Evolutionary conservation across 30 jellyfish, hydroid and myxozoan species (phyloP).

Genomic region (Phacellophora camtschatica): DNA sequence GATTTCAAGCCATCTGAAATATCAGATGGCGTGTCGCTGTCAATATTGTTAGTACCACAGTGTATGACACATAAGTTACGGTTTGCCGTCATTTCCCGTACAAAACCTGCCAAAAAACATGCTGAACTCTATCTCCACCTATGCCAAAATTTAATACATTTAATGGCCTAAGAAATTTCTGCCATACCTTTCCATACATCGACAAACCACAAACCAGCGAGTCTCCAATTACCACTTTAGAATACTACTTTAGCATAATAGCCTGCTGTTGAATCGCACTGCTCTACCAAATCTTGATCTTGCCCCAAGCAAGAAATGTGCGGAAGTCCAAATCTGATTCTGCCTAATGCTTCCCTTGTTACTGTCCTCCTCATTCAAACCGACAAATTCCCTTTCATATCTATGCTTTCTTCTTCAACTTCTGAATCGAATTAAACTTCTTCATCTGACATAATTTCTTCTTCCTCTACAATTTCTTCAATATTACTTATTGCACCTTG

Average conservation of each 20-base stretch:
- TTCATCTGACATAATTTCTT: neutral
- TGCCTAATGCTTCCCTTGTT: neutral
- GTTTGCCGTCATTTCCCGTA: too few species aligned
- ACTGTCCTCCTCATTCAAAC: neutral
- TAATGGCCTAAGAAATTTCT: too few species aligned
- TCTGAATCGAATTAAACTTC: neutral
- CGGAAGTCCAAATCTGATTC: neutral
- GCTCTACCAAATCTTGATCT: neutral
- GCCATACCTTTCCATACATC: too few species aligned
- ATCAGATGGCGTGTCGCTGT: too few species aligned
- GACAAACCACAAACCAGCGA: too few species aligned
- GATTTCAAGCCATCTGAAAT: too few species aligned
- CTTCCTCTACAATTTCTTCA: conserved; percentile 7
- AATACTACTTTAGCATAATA: conserved; percentile 4
- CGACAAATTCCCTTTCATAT: neutral
- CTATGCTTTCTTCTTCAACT: neutral
- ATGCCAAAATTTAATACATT: too few species aligned
- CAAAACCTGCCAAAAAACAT: too few species aligned
- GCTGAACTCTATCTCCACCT: too few species aligned
- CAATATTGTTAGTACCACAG: too few species aligned
- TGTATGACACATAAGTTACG: too few species aligned
- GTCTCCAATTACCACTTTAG: too few species aligned
- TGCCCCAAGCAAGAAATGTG: neutral
- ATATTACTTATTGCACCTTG: neutral
- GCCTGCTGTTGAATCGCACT: conserved; percentile 14